A percentile compares a stretch with the other conserved stretches of the same genome.
phyloP scores from a whole-genome alignment of 2,113 vertebrate genomes.

The Sylvietta virens region DNA sequence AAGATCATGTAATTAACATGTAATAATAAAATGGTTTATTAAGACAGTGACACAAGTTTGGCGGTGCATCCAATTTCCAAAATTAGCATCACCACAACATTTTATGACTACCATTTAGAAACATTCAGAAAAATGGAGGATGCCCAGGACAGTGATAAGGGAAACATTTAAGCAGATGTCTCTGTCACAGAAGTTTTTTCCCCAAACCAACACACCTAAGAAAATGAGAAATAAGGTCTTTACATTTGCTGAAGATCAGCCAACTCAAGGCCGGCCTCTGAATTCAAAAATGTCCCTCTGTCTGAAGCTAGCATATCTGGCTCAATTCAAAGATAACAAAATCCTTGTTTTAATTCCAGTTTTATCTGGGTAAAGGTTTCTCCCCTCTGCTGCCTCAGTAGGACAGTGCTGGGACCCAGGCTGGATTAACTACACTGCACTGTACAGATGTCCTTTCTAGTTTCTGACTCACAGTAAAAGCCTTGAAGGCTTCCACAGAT shows the following conservation, averaged over 20 bases:
- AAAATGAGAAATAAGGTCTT: neutral
- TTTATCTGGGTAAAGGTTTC: neutral
- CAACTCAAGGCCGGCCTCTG: neutral
- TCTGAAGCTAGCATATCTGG: neutral
- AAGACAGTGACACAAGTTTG: neutral
- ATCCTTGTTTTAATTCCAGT: neutral
- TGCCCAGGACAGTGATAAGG: neutral
- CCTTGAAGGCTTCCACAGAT: neutral
- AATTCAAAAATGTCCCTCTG: neutral
- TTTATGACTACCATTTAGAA: neutral
- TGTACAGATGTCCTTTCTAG: neutral
- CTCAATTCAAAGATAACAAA: neutral
- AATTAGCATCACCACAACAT: neutral
- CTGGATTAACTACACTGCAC: neutral
- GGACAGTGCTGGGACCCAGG: neutral
- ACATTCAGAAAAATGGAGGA: neutral
- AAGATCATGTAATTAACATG: neutral
- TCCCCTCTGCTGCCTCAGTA: neutral
- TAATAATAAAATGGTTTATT: neutral
- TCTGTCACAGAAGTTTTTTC: neutral
- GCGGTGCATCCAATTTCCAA: neutral
- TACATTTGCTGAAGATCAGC: neutral
- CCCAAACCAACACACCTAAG: neutral
- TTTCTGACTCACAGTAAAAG: conserved; percentile 5
- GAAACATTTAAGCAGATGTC: neutral